These are phyloP conservation scores for Eumaeus atala DNA, from an alignment of 1,140 invertebrate genomes.

Conservation along the genomic window DNA sequence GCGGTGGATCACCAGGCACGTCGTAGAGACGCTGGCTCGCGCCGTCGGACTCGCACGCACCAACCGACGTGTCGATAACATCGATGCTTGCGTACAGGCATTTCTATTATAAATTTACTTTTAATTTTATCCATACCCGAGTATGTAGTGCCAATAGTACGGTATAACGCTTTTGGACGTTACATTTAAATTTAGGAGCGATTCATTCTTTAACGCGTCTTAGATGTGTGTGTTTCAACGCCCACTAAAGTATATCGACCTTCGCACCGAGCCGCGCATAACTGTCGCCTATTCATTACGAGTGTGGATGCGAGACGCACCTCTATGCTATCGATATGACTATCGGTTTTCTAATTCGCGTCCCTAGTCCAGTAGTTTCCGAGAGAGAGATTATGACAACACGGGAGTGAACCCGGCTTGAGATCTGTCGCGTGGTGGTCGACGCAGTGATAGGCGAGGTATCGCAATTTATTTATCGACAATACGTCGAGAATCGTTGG, in stretches of 20 bases:
- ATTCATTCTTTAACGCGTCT: slow-evolving; percentile 5
- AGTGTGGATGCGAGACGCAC: background rate
- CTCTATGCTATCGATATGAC: background rate
- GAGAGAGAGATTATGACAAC: slow-evolving; percentile 1
- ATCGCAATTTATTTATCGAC: background rate
- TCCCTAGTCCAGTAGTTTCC: slow-evolving; percentile 6
- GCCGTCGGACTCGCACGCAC: slow-evolving; percentile 4
- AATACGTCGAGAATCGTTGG: slow-evolving; percentile 27
- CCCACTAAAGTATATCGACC: background rate
- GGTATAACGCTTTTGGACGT: slow-evolving; percentile 5
- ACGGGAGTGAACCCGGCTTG: background rate
- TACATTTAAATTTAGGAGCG: slow-evolving; percentile 3
- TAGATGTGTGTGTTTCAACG: slow-evolving; percentile 4
- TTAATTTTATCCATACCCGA: slow-evolving; percentile 8
- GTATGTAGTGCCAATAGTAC: slow-evolving; percentile 10
- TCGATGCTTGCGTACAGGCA: slow-evolving; percentile 4
- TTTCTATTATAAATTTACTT: slow-evolving; percentile 9
- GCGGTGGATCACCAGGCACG: slow-evolving; percentile 40
- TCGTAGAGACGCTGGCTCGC: slow-evolving; percentile 35
- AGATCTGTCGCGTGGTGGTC: background rate
- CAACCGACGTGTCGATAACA: background rate
- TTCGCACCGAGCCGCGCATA: background rate
- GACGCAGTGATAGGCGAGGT: background rate
- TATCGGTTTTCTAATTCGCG: slow-evolving; percentile 2
- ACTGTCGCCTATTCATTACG: background rate